A percentile compares a stretch with the other conserved stretches of the same genome.
Evolutionary conservation across 2,888 invertebrate genomes (phyloP).

Genomic region (Ernsta delagoae): DNA sequence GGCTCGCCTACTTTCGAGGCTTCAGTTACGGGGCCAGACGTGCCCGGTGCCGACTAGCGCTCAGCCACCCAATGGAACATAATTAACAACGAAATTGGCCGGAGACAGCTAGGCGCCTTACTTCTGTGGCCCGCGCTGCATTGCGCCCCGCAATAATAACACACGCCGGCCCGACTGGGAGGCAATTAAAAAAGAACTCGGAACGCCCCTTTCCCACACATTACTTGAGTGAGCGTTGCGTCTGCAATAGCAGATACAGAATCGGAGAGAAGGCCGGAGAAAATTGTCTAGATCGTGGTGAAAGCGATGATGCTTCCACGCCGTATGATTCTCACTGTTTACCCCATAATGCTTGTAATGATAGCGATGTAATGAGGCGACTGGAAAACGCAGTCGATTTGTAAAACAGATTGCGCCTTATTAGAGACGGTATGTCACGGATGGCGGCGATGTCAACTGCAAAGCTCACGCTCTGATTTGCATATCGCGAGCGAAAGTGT

Average conservation of each 20-base stretch:
- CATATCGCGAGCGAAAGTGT: conserved; percentile 78
- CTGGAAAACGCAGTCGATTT: conserved; percentile 53
- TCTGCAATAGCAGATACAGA: conserved; percentile 54
- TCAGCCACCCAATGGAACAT: conserved; percentile 62
- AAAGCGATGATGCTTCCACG: conserved; percentile 53
- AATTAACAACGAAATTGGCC: conserved; percentile 78
- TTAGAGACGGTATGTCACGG: conserved; percentile 50
- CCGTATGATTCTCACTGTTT: conserved; percentile 36
- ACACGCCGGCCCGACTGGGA: conserved; percentile 63
- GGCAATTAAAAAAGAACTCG: conserved; percentile 70
- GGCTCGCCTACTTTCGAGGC: conserved; percentile 66
- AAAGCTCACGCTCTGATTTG: conserved; percentile 76
- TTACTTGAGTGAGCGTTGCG: conserved; percentile 63
- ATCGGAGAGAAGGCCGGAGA: conserved; percentile 49
- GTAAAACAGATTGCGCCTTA: conserved; percentile 44
- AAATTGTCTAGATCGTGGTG: conserved; percentile 67
- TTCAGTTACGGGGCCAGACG: conserved; percentile 66
- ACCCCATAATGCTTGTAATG: conserved; percentile 58
- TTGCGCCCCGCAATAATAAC: conserved; percentile 75
- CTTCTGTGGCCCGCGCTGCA: conserved; percentile 70
- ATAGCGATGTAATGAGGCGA: conserved; percentile 55
- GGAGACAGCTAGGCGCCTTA: conserved; percentile 81
- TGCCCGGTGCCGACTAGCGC: conserved; percentile 54
- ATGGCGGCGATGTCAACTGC: conserved; percentile 52
- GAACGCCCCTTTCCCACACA: conserved; percentile 76